Percentiles rank a stretch among this genome's conserved stretches.
Evolutionary conservation across 2,797 vertebrate genomes (phyloP).

Genomic region (Rousettus madagascariensis): DNA sequence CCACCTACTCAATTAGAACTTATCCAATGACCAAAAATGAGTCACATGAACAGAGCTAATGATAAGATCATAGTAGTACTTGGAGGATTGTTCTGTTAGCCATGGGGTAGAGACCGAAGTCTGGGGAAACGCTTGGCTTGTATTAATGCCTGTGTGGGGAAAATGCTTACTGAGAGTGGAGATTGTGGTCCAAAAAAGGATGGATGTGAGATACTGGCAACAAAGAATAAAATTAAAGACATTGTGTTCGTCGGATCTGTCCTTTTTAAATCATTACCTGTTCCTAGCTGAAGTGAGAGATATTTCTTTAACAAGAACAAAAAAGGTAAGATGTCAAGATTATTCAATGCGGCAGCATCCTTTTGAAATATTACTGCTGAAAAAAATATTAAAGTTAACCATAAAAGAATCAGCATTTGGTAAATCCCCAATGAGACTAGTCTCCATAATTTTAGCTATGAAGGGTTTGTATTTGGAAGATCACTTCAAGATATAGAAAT

Average conservation of each 20-base stretch:
- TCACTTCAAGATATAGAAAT: not conserved
- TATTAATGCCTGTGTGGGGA: not conserved
- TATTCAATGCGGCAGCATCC: not conserved
- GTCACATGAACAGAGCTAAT: not conserved
- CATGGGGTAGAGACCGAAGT: not conserved
- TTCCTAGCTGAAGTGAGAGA: not conserved
- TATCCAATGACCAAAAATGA: not conserved
- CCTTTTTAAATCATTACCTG: not conserved
- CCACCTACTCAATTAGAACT: not conserved
- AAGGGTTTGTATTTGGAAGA: not conserved
- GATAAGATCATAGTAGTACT: not conserved
- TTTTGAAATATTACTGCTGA: slow-evolving; percentile 30
- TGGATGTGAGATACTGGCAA: not conserved
- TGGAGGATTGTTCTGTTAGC: not conserved
- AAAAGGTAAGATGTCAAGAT: not conserved
- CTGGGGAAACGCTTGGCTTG: not conserved
- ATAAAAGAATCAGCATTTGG: not conserved
- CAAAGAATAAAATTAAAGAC: not conserved
- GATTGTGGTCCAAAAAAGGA: not conserved
- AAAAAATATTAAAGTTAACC: not conserved
- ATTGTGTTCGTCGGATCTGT: not conserved
- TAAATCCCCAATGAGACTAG: not conserved
- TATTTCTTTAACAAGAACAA: not conserved
- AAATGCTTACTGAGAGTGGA: not conserved
- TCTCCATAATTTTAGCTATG: not conserved